Base-by-base conservation (phyloP, 2,888 invertebrate species). In the Antheraea assamensis region DNA sequence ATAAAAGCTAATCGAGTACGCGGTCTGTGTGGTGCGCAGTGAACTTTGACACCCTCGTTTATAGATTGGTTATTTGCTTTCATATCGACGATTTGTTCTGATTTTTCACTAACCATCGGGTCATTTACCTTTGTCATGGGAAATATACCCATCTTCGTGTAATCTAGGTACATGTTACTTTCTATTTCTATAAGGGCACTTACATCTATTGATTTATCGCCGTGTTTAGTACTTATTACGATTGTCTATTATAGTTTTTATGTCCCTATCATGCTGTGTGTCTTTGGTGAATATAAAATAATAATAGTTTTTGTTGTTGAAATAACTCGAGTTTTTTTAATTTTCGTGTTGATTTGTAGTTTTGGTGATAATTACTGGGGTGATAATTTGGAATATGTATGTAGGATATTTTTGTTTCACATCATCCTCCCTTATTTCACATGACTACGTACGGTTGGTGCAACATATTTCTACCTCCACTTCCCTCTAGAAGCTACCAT, bases 41-140 rank as follows among this genome's bases (percentile, higher is more conserved):
- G 89, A 90, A 88, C 90, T 90, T 86, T 87, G 88, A 87, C 90
- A 87, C 85, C 84, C 83, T 87, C 87, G 83, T 83, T 83, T 88
- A 86, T 86, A 88, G 83, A 86, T 82, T 83, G 79, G 83, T 82
- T 81, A 79, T 81, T 76, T 77, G 75, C 80, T 79, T 79, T 79
- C 80, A 80, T 77, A 76, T 76, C 75, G 74, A 70, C 75, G 80
- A 78, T 78, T 80, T 78, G 78, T 77, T 77, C 71, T 73, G 47
- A 52, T 68, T 68, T 72, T 68, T 73, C 73, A 64, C 42, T 75
- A 75, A 75, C 73, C 78, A 73, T 78, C 74, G 72, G 77, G 76
- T 68, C 74, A 77, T 75, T 74, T 30, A n/a, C 13, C 15, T 64
- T 27, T 64, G 64, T 42, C 15, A 30, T 3, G 30, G 19, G 30